Percentiles rank a stretch among this genome's conserved stretches.
phyloP scores from a whole-genome alignment of 2,797 vertebrate genomes.

The Bradypodion pumilum region DNA sequence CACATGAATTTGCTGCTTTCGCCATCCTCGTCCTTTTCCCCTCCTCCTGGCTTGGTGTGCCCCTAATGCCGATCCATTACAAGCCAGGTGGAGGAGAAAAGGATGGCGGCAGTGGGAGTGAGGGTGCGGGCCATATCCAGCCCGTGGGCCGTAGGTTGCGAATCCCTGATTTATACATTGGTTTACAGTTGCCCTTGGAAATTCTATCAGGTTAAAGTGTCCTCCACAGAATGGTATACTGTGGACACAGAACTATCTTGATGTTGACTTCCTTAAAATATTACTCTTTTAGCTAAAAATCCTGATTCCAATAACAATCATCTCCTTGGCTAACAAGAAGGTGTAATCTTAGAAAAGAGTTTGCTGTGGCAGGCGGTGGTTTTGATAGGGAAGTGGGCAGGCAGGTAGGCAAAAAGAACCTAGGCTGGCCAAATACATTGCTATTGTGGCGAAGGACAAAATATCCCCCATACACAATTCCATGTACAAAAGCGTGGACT shows the following conservation, averaged over 20 bases:
- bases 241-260: too few species aligned
- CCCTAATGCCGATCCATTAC: too few species aligned
- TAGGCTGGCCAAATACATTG: not conserved
- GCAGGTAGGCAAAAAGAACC: not conserved
- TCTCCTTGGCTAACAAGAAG: conserved; percentile 16
- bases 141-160: too few species aligned
- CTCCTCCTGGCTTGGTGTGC: too few species aligned
- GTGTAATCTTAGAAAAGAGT: not conserved
- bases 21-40: too few species aligned
- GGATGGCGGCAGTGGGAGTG: too few species aligned
- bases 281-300: not conserved
- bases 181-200: not conserved
- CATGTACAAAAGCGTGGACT: not conserved
- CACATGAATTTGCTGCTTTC: too few species aligned
- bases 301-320: not conserved
- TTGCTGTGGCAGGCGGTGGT: not conserved
- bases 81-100: too few species aligned
- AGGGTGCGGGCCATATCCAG: too few species aligned
- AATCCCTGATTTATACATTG: not conserved
- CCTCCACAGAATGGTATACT: too few species aligned
- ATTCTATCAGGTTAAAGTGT: too few species aligned
- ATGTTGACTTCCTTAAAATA: not conserved
- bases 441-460: not conserved
- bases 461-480: not conserved
- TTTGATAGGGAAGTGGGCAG: not conserved